A percentile compares a stretch with the other conserved stretches of the same genome.
phyloP scores from a whole-genome alignment of 2,113 vertebrate species.

The Brachyhypopomus occidentalis region DNA sequence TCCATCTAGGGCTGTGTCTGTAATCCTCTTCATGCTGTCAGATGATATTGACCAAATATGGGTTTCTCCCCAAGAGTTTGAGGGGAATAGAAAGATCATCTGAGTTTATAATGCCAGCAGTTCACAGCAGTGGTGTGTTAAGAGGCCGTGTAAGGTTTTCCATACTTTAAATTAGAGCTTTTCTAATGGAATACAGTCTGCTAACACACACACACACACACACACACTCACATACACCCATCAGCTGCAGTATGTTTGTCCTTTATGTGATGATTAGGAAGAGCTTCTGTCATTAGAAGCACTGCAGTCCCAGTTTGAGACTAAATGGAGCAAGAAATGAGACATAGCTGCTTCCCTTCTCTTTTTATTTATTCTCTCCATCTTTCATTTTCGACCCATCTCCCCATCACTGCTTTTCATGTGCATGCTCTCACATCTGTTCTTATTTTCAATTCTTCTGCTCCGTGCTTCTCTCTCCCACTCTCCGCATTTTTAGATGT shows the following conservation, averaged over 20 bases:
- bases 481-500: no score
- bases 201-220: conserved; percentile 13
- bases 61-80: background rate
- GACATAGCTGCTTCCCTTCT: conserved; percentile 42
- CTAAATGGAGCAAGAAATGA: conserved; percentile 71
- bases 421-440: background rate
- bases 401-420: conserved; percentile 7
- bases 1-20: background rate
- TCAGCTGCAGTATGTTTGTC: conserved; percentile 29
- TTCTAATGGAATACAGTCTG: background rate
- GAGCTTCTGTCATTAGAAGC: conserved; percentile 43
- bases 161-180: conserved; percentile 23
- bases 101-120: conserved; percentile 15
- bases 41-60: background rate
- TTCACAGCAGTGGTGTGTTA: background rate
- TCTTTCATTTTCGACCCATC: conserved; percentile 40
- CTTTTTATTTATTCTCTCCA: conserved; percentile 2
- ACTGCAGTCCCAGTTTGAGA: conserved; percentile 57
- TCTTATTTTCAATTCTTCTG: no score
- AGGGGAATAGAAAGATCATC: background rate
- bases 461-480: no score
- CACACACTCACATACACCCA: background rate
- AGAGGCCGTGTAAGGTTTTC: background rate
- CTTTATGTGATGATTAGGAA: conserved; percentile 27
- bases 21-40: no score